Percentiles rank a stretch among this genome's conserved stretches.
phyloP scores from a whole-genome alignment of 2,797 vertebrate species.

The Hafferia zeledoni region DNA sequence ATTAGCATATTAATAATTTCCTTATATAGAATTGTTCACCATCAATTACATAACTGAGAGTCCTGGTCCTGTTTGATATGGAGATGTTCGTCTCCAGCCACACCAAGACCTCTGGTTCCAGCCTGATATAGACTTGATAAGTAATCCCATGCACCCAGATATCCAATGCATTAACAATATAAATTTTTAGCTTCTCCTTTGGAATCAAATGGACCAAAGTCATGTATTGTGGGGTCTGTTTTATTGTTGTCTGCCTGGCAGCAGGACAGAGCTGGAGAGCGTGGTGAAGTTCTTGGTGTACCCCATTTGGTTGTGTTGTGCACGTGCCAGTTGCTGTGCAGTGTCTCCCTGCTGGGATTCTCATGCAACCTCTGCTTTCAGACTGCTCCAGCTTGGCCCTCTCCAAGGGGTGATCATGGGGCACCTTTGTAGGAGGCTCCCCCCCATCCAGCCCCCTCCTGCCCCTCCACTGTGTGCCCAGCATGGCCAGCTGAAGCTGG shows the following conservation, averaged over 20 bases:
- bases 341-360: background rate
- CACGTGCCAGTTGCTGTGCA: background rate
- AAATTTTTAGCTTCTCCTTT: background rate
- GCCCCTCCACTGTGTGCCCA: background rate
- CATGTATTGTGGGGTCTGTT: fast-evolving
- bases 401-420: background rate
- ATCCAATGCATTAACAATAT: background rate
- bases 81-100: background rate
- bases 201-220: background rate
- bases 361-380: background rate
- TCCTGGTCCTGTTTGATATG: background rate
- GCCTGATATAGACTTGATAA: background rate
- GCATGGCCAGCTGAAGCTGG: background rate
- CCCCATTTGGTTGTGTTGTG: background rate
- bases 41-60: background rate
- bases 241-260: background rate
- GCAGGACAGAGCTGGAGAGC: fast-evolving
- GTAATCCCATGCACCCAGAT: background rate
- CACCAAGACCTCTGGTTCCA: background rate
- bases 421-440: background rate
- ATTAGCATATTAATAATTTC: background rate
- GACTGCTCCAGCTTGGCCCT: background rate
- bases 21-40: background rate
- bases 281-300: fast-evolving
- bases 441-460: background rate